Base-by-base conservation (phyloP, 2,888 invertebrate genomes). In the Norana najaformis region DNA sequence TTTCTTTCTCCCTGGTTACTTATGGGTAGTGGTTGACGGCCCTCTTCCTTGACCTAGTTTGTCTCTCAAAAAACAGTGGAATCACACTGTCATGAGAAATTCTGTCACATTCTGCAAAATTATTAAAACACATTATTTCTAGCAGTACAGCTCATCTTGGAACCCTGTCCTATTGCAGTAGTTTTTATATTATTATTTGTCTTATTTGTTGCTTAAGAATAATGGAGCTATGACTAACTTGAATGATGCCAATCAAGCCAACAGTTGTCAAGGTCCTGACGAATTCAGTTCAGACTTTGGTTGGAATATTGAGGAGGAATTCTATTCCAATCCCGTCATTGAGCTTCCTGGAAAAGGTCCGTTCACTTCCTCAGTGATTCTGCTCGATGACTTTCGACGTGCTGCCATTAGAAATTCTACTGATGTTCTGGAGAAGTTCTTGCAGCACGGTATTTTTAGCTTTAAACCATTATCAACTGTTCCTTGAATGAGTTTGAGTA, bases 321-420 rank as follows among this genome's bases (percentile, higher is more conserved):
- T 69, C 69, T n/a, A n/a, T 69, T 69, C 85, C 23, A 37, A 36
- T 85, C 85, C 85, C 35, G 85, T 85, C 6, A 85, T 85, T 85
- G 37, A 85, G 37, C 85, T 69, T 69, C n/a, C 36, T 36, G 85
- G 85, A 13, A 36, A 85, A 85, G 35, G 85, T 85, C 37, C 35
- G 85, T 37, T 69, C 69, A 69, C 30, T 69, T 69, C 69, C 8
- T 69, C 85, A 18, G 37, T 85, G 23, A 36, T 85, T 35, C 85
- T 85, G 18, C 85, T 85, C 6, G 85, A 85, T 37, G 85, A 85
- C 37, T 37, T 85, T n/a, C 85, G 85, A 35, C 36, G 34, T 23
- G 85, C 85, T 85, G 85, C 36, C 37, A 36, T 85, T 36, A 85
- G 36, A 37, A 36, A 36, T 37, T 35, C 35, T 36, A 23, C 23